A percentile compares a stretch with the other conserved stretches of the same genome.
Evolutionary conservation across 2,797 vertebrate species (phyloP).

Genomic region (Heliangelus exortis): DNA sequence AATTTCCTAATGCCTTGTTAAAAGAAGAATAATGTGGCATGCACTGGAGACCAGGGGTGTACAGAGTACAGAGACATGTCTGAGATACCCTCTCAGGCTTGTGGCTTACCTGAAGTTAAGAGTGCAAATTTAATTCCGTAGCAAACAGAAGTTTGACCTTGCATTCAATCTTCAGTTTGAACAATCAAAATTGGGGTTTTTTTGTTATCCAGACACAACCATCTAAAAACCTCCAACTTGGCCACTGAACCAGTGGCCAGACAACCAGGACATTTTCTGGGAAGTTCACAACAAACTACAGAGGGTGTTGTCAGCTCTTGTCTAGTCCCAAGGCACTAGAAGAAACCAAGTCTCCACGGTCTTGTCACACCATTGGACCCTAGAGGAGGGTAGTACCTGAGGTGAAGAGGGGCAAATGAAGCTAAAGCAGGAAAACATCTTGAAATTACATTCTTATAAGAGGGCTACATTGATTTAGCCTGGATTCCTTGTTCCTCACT

Average conservation of each 20-base stretch:
- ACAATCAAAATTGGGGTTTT: neutral
- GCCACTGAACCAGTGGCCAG: neutral
- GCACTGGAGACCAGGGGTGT: neutral
- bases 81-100: neutral
- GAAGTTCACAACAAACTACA: neutral
- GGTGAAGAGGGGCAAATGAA: neutral
- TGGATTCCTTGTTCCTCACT: neutral
- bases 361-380: neutral
- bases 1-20: neutral
- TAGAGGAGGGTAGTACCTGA: neutral
- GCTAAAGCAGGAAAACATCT: neutral
- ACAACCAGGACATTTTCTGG: slow-evolving; percentile 22
- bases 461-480: neutral
- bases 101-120: neutral
- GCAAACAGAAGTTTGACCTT: neutral
- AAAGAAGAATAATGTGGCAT: neutral
- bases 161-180: neutral
- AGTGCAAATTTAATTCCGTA: neutral
- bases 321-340: neutral
- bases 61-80: neutral
- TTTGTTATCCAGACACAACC: neutral
- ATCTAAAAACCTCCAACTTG: neutral
- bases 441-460: neutral
- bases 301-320: neutral
- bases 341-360: neutral